A percentile compares a stretch with the other conserved stretches of the same genome.
phyloP scores from a whole-genome alignment of 2,797 vertebrate genomes.

The Sphenopsis melanotis region DNA sequence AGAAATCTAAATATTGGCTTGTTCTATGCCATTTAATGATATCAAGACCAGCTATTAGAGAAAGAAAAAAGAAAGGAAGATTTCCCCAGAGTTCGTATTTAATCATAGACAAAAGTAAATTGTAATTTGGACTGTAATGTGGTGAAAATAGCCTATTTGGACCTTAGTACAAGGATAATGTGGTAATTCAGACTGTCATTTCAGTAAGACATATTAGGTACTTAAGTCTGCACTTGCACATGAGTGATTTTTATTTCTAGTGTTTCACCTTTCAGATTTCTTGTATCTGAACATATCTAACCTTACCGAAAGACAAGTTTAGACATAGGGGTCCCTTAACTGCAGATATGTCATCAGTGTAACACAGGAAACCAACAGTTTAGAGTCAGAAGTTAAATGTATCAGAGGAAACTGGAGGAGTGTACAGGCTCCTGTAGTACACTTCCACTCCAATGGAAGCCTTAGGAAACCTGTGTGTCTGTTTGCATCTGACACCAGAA shows the following conservation, averaged over 20 bases:
- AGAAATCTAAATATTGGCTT: not conserved
- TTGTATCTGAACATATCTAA: not conserved
- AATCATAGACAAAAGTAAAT: not conserved
- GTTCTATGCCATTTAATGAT: not conserved
- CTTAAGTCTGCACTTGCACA: not conserved
- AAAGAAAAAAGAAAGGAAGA: not conserved
- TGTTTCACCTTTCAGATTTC: not conserved
- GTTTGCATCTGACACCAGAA: not conserved
- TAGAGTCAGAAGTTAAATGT: not conserved
- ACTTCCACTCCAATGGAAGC: not conserved
- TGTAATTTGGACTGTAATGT: not conserved
- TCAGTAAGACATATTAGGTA: not conserved
- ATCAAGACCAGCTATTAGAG: not conserved
- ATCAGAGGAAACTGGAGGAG: not conserved
- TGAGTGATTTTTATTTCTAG: not conserved
- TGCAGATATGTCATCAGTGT: not conserved
- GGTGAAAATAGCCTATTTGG: not conserved
- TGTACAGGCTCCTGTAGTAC: not conserved
- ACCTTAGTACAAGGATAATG: not conserved
- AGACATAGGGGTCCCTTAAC: not conserved
- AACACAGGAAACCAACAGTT: not conserved
- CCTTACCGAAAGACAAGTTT: not conserved
- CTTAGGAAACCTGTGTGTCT: not conserved
- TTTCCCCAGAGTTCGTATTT: not conserved
- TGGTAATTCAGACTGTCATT: not conserved